phyloP scores from a whole-genome alignment of 1,140 invertebrate genomes.

The Dolichoris vasculosae region DNA sequence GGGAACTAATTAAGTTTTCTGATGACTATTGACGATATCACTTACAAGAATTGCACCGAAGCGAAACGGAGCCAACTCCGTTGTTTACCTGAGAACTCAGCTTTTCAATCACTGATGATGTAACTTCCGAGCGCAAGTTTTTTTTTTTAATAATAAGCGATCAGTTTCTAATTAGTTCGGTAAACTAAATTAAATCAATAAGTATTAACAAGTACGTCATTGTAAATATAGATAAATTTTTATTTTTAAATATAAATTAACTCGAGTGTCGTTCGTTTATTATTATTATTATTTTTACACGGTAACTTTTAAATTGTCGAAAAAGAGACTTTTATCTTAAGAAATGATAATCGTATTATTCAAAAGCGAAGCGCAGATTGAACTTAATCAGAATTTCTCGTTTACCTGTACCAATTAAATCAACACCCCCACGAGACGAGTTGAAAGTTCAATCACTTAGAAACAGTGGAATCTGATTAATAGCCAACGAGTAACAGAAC shows the following conservation, averaged over 20 bases:
- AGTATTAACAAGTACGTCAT: no score
- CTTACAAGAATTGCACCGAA: neutral
- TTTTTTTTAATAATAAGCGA: neutral
- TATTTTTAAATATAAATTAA: neutral
- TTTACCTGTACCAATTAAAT: slow-evolving; percentile 22
- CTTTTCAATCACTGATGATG: neutral
- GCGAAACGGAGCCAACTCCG: neutral
- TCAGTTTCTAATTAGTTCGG: neutral
- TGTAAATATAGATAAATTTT: neutral
- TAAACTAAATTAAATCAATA: neutral
- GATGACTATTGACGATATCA: slow-evolving; percentile 47
- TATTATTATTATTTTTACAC: no score
- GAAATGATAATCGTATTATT: neutral
- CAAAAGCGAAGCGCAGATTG: neutral
- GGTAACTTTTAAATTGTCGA: no score
- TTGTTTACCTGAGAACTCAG: neutral
- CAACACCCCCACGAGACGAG: neutral
- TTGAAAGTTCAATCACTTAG: slow-evolving; percentile 27
- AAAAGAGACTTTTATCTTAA: neutral
- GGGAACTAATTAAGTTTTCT: slow-evolving; percentile 47
- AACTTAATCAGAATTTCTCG: slow-evolving; percentile 19
- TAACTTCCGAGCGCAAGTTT: neutral
- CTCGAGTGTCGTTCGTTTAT: neutral
- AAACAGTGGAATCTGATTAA: slow-evolving; percentile 34
- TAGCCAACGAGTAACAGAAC: neutral